phyloP scores from a whole-genome alignment of 2,888 invertebrate species.

The Drosophila neutralis region DNA sequence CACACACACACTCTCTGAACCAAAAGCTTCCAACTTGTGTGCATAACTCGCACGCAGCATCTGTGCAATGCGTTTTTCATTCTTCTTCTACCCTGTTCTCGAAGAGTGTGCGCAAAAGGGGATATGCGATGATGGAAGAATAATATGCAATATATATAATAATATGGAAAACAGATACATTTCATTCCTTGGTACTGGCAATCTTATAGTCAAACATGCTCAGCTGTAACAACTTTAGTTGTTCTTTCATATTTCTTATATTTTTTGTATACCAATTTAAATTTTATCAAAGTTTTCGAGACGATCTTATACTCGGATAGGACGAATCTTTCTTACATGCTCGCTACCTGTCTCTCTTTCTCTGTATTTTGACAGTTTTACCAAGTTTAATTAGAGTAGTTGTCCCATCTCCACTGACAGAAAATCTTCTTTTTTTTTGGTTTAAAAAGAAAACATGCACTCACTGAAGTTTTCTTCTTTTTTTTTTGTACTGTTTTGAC shows the following conservation, averaged over 20 bases:
- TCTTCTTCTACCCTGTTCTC: conserved; percentile 3
- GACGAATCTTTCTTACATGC: conserved; percentile 4
- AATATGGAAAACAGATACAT: not conserved
- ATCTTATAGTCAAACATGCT: not conserved
- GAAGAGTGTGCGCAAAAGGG: not conserved
- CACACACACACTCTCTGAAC: conserved; percentile 22
- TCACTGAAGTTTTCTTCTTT: conserved; percentile 36
- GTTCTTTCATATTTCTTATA: conserved; percentile 9
- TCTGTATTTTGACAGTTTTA: conserved; percentile 68
- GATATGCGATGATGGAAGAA: not conserved
- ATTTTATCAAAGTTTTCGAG: conserved; percentile 43
- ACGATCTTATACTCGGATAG: conserved; percentile 5
- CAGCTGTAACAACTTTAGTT: not conserved
- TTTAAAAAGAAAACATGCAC: conserved; percentile 38
- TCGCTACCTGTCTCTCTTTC: conserved; percentile 2
- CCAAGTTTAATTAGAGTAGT: conserved; percentile 70
- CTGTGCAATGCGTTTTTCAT: conserved; percentile 40
- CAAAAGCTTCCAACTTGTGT: conserved; percentile 22
- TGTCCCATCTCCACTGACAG: conserved; percentile 26
- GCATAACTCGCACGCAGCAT: conserved; percentile 50
- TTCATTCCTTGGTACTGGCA: not conserved
- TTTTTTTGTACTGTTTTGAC: conserved; percentile 37
- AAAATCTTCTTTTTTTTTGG: conserved; percentile 38
- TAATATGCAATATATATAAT: too few species aligned
- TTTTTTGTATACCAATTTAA: conserved; percentile 56